phyloP scores from a whole-genome alignment of 2,113 vertebrate genomes.

The Melanerpes formicivorus region DNA sequence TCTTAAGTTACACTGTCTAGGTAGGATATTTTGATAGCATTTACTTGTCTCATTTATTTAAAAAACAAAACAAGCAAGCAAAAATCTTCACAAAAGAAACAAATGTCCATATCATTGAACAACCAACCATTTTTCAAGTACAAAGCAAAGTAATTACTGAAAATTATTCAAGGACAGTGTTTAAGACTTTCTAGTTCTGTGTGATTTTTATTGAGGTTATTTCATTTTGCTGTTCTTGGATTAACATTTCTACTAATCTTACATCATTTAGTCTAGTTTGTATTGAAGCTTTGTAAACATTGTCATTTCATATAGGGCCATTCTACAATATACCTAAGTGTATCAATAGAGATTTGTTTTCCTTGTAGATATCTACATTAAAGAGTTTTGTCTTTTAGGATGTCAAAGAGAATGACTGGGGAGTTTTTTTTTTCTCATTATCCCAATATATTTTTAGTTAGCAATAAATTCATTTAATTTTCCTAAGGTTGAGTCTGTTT shows the following conservation, averaged over 20 bases:
- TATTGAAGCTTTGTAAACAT: neutral
- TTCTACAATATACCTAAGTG: neutral
- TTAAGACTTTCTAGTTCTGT: neutral
- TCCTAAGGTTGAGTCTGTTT: neutral
- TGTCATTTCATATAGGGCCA: neutral
- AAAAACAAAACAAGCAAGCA: neutral
- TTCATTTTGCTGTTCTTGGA: neutral
- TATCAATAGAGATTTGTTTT: neutral
- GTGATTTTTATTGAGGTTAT: neutral
- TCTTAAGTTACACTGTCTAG: neutral
- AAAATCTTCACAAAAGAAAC: neutral
- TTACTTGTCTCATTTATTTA: neutral
- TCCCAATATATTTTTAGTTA: neutral
- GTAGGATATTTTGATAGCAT: neutral
- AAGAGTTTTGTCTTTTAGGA: neutral
- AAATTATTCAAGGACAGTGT: neutral
- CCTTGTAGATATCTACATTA: neutral
- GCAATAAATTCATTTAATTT: neutral
- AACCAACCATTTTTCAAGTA: neutral
- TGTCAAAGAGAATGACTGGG: accelerated
- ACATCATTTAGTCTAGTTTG: neutral
- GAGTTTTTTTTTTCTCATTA: neutral
- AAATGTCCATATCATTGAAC: neutral
- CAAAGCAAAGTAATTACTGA: neutral
- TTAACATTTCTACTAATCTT: neutral